Conservation (phyloP, 2,113 vertebrate species). For the Thermophis baileyi region DNA sequence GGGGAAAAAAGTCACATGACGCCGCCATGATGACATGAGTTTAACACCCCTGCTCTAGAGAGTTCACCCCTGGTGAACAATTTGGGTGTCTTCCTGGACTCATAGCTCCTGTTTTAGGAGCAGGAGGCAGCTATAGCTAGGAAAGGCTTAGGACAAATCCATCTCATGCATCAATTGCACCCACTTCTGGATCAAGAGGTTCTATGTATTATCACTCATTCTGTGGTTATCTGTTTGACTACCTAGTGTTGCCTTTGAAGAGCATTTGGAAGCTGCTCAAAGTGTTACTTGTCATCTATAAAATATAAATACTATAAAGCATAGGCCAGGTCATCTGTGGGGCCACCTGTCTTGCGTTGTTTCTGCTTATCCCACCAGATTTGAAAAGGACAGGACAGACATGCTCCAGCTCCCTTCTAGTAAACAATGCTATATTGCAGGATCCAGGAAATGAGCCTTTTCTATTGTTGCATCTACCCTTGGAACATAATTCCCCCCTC, state of each 20-base stretch:
- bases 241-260: background rate
- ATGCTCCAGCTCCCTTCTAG: background rate
- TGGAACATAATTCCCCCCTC: background rate
- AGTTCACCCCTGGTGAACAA: background rate
- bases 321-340: background rate
- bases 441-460: background rate
- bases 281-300: background rate
- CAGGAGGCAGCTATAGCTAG: background rate
- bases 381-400: background rate
- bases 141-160: background rate
- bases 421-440: background rate
- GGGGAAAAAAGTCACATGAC: no score
- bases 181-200: background rate
- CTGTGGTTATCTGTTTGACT: background rate
- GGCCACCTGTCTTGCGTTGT: background rate
- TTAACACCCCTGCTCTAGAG: no score
- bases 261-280: background rate
- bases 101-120: background rate
- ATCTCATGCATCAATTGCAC: background rate
- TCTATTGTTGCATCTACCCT: background rate
- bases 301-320: background rate
- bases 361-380: background rate
- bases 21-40: no score
- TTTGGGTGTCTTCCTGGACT: background rate
- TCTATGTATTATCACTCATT: background rate